A percentile compares a stretch with the other conserved stretches of the same genome.
These are phyloP conservation scores for Heterochromis multidens DNA, from an alignment of 2,113 vertebrate genomes.

Conservation along the genomic window DNA sequence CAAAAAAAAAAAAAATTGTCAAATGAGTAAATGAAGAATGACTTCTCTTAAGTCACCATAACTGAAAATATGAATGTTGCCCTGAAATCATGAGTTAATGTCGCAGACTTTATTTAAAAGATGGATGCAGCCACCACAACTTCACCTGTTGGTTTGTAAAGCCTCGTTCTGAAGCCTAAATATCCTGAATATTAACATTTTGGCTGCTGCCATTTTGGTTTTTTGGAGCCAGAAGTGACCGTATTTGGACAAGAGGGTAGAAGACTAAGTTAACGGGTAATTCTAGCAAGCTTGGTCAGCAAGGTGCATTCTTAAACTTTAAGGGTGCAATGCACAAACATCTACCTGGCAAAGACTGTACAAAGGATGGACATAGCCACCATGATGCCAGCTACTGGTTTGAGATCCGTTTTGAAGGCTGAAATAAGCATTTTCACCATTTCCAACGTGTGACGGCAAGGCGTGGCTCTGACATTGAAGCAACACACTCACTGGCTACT, in stretches of 20 bases:
- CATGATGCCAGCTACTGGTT: neutral
- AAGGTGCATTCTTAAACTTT: neutral
- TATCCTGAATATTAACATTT: neutral
- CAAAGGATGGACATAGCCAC: neutral
- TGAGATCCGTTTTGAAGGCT: neutral
- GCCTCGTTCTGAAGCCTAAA: neutral
- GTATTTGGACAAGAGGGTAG: no score
- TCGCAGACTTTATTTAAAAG: neutral
- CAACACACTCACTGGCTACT: no score
- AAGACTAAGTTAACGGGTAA: neutral
- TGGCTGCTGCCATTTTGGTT: neutral
- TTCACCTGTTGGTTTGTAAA: neutral
- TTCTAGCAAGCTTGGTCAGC: neutral
- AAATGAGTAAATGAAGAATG: no score
- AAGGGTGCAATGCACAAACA: neutral
- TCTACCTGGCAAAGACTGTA: neutral
- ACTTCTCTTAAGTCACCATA: neutral
- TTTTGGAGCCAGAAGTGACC: neutral
- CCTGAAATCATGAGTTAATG: no score
- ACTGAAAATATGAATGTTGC: neutral
- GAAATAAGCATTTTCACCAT: no score
- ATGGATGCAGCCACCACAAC: neutral
- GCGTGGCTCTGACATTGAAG: neutral
- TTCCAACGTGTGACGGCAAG: fast-evolving
- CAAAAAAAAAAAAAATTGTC: neutral